Evolutionary conservation across 2,888 invertebrate species (phyloP), one percentile per base, ranked within the genome.

Genomic region (Polydrusus pterygomalis): DNA sequence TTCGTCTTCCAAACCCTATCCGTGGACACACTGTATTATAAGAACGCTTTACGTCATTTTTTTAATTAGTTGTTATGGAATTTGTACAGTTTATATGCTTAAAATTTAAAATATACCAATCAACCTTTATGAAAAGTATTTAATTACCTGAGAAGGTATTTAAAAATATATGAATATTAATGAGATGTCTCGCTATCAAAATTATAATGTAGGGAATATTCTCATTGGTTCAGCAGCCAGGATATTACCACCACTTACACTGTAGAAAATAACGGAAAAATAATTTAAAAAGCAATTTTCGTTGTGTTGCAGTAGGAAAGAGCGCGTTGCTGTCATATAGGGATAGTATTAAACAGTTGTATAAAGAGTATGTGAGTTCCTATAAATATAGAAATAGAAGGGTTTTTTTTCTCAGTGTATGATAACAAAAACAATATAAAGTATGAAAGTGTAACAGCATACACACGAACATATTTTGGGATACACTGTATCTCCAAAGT

Each of bases 41-140:
- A 49, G n/a, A n/a, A n/a, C 10, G 25, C 13, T 56, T 56, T 30
- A 56, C 56, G 30, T 56, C 30, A 56, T 6, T n/a, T 30, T n/a
- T 30, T 30, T 30, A 56, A 56, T 56, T 25, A 56, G n/a, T 30
- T 56, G 56, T 56, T 30, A 56, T 30, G 25, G 30, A 56, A 30
- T 56, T 17, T 30, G 2, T 56, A 30, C 7, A 30, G n/a, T 25
- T 30, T 56, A n/a, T n/a, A 56, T 30, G n/a, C 7, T 30, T 56
- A 25, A 56, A 56, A 30, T 9, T 51, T 51, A 51, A 51, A 51
- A 56, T 7, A 13, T n/a, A 30, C 30, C 30, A 30, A 30, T 56
- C 30, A 56, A 15, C 25, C n/a, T 25, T n/a, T 56, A 6, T 56
- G 25, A 56, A 30, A n/a, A 13, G n/a, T 8, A 11, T n/a, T 30